Base-by-base conservation (phyloP, 2,113 vertebrate species). In the Marcusenius ussheri region DNA sequence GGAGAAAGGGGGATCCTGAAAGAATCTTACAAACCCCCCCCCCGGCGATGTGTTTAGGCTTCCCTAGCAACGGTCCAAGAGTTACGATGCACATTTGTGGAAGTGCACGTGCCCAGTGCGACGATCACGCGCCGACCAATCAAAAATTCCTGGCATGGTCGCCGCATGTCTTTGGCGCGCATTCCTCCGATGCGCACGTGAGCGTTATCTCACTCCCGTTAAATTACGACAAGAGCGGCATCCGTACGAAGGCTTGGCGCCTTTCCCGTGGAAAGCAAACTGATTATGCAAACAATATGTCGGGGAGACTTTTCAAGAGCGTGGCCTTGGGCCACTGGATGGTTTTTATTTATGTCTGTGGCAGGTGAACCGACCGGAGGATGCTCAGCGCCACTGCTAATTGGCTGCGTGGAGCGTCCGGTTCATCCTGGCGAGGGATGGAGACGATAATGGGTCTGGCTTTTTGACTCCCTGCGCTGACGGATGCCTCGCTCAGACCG, bases 381-480 rank as follows among this genome's bases (percentile, higher is more conserved):
- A 91, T 89, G 35, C 27, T 89, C 53, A 84, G 56, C 17, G 51
- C 77, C 84, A n/a, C 50, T 47, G 84, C 89, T 92, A 91, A 93
- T 93, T 93, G 92, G 92, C 90, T 89, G 91, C 89, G 91, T 88
- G 87, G 89, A 87, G 86, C 87, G 87, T 90, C 70, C 74, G 77
- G 92, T 93, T 91, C 90, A 91, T 70, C 89, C 66, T 90, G 91
- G 90, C 90, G 58, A 87, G 90, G 89, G 88, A 86, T 19, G 86
- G 46, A 91, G 90, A 90, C 88, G 91, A 90, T 90, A 92, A 91
- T 88, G 88, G 46, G 88, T 21, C 90, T 90, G 70, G 85, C 86
- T 86, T 66, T 88, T 49, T 90, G 91, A 88, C 87, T 88, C 87
- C 51, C 70, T n/a, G 13, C n/a, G 56, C 51, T 56, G 70, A 46